Evolutionary conservation across 2,888 invertebrate genomes (phyloP), one percentile per base, ranked within the genome.

Genomic region (Cataglyphis livida): DNA sequence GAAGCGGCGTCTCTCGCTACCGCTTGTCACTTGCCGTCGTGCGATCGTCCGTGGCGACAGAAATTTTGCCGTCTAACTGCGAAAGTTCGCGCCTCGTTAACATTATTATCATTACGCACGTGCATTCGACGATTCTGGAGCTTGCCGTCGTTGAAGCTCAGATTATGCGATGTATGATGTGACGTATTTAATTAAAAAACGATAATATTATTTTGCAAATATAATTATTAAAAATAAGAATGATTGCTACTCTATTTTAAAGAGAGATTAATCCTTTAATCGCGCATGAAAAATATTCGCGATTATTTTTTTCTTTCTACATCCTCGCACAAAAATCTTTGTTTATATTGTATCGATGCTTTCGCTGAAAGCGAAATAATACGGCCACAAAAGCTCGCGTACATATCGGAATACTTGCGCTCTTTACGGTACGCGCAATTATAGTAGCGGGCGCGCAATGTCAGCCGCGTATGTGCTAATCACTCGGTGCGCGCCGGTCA

Each of bases 381-480:
- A 65, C 38, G 21, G 18, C 3, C 25, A 35, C 75, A 38, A 51
- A 51, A 28, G 21, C 21, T 44, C 41, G 41, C 66, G 15, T 32
- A 35, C 7, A 21, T 70, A 79, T 68, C 44, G 70, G 35, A 79
- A 79, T 59, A 79, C 78, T 68, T 78, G 44, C 59, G 59, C 44
- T 76, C 35, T 78, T 78, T 57, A 44, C 57, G 57, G 54, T 15
- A 32, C 68, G 78, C 70, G 78, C 70, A 79, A 79, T 79, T 79
- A 79, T 70, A 79, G 21, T 70, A 44, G 78, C 78, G 66, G 66
- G 48, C 74, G 78, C 70, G 78, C 70, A 25, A 70, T 68, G 70
- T 79, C 70, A 79, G 78, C 78, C 78, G 59, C 70, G 78, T 79
- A 79, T 68, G 78, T 70, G 78, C 78, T 79, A 79, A 79, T 79